phyloP scores from a whole-genome alignment of 1,140 invertebrate genomes.

The Mactra quadrangularis region DNA sequence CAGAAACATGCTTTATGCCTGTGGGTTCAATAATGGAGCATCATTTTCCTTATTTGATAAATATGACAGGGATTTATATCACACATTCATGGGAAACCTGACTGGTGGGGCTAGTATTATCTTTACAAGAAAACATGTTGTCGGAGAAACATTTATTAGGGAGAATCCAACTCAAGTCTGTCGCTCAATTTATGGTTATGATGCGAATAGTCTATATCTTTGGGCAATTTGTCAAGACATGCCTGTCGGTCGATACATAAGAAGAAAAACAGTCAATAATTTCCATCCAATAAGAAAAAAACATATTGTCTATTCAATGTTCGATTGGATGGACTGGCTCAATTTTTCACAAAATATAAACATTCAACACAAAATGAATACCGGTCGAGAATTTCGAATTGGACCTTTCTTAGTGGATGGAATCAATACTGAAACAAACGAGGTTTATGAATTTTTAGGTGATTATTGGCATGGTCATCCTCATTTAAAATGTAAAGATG shows the following conservation, averaged over 20 bases:
- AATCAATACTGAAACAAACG: neutral
- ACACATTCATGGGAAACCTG: neutral
- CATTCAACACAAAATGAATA: constrained; percentile 22
- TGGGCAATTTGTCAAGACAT: neutral
- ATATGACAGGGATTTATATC: neutral
- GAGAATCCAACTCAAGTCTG: neutral
- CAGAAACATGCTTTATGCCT: neutral
- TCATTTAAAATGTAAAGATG: neutral
- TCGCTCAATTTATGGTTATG: neutral
- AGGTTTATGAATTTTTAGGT: constrained; percentile 13
- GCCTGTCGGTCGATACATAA: neutral
- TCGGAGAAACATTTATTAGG: neutral
- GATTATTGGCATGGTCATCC: neutral
- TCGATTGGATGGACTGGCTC: constrained; percentile 31
- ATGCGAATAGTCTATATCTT: constrained; percentile 4
- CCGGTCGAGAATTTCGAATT: neutral
- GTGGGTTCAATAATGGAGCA: neutral
- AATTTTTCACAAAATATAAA: neutral
- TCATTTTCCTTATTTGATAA: neutral
- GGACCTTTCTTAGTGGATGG: constrained; percentile 5
- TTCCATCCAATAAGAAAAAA: neutral
- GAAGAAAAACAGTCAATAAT: neutral
- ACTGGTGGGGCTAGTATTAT: neutral
- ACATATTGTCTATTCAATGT: neutral
- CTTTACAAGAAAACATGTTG: too few relatives aligned